These are phyloP conservation scores for Manis pentadactyla DNA, from an alignment of 2,797 vertebrate genomes.

Conservation along the genomic window DNA sequence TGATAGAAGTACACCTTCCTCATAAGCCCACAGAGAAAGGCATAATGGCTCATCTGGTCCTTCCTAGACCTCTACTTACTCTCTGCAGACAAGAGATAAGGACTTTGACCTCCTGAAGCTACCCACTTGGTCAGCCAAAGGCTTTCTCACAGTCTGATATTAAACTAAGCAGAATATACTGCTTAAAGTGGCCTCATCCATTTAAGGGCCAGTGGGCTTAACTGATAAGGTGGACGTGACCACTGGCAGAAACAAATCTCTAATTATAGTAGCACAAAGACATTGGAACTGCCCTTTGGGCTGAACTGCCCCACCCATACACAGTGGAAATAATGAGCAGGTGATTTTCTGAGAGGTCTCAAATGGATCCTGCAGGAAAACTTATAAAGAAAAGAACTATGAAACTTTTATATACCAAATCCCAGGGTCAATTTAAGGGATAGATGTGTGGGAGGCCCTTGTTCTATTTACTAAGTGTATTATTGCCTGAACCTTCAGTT, in stretches of 20 bases:
- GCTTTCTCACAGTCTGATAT: slow-evolving; percentile 7
- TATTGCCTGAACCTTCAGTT: background rate
- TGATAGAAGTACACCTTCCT: background rate
- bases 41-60: background rate
- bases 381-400: slow-evolving; percentile 56
- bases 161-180: slow-evolving; percentile 47
- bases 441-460: slow-evolving; percentile 29
- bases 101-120: background rate
- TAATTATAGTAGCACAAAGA: slow-evolving; percentile 70
- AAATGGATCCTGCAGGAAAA: slow-evolving; percentile 68
- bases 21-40: background rate
- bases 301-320: slow-evolving; percentile 68
- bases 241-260: slow-evolving; percentile 70
- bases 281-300: slow-evolving; percentile 54
- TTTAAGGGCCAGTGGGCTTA: background rate
- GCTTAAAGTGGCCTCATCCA: background rate
- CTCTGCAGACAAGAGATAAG: background rate
- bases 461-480: slow-evolving; percentile 7
- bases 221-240: slow-evolving; percentile 68
- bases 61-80: background rate
- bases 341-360: slow-evolving; percentile 70
- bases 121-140: background rate
- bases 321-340: slow-evolving; percentile 74
- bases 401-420: slow-evolving; percentile 51
- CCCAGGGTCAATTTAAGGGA: slow-evolving; percentile 34